Conservation (phyloP, 2,888 invertebrate species). For the Eumerus sabulonum region DNA sequence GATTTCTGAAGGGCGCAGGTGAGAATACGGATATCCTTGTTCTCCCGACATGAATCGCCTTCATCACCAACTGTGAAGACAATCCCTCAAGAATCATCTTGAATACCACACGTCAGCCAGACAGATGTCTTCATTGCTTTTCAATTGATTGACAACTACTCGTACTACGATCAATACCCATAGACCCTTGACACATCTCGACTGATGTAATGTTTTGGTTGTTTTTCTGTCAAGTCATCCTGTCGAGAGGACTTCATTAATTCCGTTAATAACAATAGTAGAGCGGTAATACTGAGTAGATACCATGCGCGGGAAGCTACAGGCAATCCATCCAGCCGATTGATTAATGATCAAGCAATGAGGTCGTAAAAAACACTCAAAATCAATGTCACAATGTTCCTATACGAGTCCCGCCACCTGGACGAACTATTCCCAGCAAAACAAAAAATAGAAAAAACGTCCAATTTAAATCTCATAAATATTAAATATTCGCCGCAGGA, state of each 20-base stretch:
- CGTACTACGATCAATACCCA: background rate
- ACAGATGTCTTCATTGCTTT: slow-evolving; percentile 48
- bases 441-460: background rate
- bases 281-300: background rate
- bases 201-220: slow-evolving; percentile 29
- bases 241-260: slow-evolving; percentile 51
- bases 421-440: slow-evolving; percentile 26
- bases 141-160: slow-evolving; percentile 41
- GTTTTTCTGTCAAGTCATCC: slow-evolving; percentile 27
- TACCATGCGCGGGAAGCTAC: no score
- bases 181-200: slow-evolving; percentile 8
- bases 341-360: background rate
- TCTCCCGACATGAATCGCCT: background rate
- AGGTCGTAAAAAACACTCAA: no score
- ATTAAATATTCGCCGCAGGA: slow-evolving; percentile 13
- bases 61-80: slow-evolving; percentile 8
- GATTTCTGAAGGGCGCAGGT: slow-evolving; percentile 11
- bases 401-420: background rate
- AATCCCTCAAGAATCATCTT: slow-evolving; percentile 24
- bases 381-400: no score
- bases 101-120: slow-evolving; percentile 4
- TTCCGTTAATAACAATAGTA: slow-evolving; percentile 35
- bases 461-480: slow-evolving; percentile 43
- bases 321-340: background rate
- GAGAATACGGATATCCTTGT: slow-evolving; percentile 8